phyloP scores from a whole-genome alignment of 2,113 vertebrate species.

The Struthidea cinerea region DNA sequence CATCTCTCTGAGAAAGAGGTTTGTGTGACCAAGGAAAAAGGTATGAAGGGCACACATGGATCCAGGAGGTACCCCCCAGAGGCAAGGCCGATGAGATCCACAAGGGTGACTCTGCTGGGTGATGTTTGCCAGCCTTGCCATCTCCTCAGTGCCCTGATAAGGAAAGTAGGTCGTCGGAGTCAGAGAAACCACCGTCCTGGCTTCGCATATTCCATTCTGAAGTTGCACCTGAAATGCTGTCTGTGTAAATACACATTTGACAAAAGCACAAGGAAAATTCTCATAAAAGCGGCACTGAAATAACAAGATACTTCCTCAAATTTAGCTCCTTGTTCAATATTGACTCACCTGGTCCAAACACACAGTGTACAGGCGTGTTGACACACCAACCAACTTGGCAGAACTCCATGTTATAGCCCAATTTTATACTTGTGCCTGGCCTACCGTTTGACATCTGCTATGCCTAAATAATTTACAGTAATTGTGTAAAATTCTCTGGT shows the following conservation, averaged over 20 bases:
- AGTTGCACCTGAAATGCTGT: background rate
- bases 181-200: background rate
- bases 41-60: background rate
- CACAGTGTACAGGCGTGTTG: background rate
- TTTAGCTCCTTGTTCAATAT: background rate
- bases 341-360: background rate
- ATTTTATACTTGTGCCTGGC: background rate
- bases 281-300: background rate
- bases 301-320: background rate
- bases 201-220: background rate
- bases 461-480: background rate
- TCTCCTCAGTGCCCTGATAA: background rate
- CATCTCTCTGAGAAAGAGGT: background rate
- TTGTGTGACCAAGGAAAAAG: background rate
- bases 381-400: background rate
- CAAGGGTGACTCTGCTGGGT: background rate
- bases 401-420: background rate
- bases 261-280: background rate
- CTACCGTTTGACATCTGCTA: background rate
- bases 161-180: background rate
- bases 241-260: background rate
- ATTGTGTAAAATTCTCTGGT: background rate
- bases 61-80: background rate
- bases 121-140: background rate
- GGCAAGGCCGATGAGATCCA: background rate